phyloP scores from a whole-genome alignment of 2,113 vertebrate species.

The Hirundichthys speculiger region DNA sequence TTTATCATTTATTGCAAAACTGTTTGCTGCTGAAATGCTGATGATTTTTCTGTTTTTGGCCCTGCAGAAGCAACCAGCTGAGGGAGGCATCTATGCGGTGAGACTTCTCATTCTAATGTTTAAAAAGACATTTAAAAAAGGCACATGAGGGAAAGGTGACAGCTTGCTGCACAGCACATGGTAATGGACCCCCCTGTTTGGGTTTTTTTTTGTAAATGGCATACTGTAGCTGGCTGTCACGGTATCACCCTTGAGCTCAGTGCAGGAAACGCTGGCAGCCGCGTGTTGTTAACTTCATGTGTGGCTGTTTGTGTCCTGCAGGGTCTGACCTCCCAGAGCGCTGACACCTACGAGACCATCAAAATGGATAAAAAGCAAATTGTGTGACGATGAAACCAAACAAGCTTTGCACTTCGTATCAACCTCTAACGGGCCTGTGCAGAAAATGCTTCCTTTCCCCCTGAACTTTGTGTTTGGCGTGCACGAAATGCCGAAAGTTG shows the following conservation, averaged over 20 bases:
- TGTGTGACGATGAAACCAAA: conserved; percentile 22
- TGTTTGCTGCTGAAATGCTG: not conserved
- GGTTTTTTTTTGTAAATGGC: not conserved
- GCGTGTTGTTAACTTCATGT: not conserved
- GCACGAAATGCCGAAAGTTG: conserved; percentile 13
- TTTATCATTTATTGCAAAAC: not conserved
- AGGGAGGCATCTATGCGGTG: conserved; percentile 73
- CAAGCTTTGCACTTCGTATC: conserved; percentile 25
- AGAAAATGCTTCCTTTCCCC: not conserved
- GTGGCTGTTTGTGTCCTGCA: conserved; percentile 32
- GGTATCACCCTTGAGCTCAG: not conserved
- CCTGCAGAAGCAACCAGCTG: conserved; percentile 48
- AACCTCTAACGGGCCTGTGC: not conserved
- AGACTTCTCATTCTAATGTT: conserved; percentile 42
- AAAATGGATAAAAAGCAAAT: conserved; percentile 44
- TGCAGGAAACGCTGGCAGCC: conserved; percentile 16
- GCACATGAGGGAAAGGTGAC: conserved; percentile 23
- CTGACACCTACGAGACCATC: conserved; percentile 75
- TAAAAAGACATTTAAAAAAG: conserved; percentile 51
- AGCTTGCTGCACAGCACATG: conserved; percentile 1
- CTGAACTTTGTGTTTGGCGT: not conserved
- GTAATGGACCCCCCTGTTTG: not conserved
- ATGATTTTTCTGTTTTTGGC: conserved; percentile 31
- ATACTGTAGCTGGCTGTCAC: conserved; percentile 1
- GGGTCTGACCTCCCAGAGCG: conserved; percentile 52